Evolutionary conservation across 2,113 vertebrate species (phyloP), one percentile per base, ranked within the genome.

Genomic region (Pachypanchax playfairii): DNA sequence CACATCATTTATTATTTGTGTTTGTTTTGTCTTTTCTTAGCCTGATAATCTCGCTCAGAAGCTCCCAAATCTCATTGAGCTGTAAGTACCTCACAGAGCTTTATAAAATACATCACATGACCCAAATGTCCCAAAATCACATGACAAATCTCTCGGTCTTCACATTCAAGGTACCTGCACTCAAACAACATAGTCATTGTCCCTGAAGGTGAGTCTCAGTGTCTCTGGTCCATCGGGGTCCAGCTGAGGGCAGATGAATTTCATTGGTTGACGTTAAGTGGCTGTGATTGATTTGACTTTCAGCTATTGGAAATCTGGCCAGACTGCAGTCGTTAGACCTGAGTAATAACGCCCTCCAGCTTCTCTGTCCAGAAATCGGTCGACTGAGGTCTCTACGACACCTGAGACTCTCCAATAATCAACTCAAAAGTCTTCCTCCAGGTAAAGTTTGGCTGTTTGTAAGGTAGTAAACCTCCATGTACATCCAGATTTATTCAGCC

Each of bases 41-140:
- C 97, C 97, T 80, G 96, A 98, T 84, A 96, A 94, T 90, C 93
- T 99, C 85, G 96, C 94, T 62, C 96, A 98, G 91, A 98, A 98
- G 89, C 94, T 99, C 72, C 97, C 96, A 82, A 98, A 99, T 90
- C 93, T 99, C 54, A 94, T 98, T 84, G 96, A 99, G 91, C 85
- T 98, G 96, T 99, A 88, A 99, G 97, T 97, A 81, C 87, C 41
- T 52, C 26, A 41, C 61, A 59, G 15, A 6, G 2, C 2, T 41
- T 11, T 18, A n/a, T n/a, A n/a, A n/a, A n/a, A n/a, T n/a, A n/a
- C n/a, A n/a, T n/a, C n/a, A n/a, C n/a, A n/a, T n/a, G n/a, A n/a
- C n/a, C n/a, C n/a, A n/a, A n/a, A n/a, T n/a, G n/a, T n/a, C n/a
- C n/a, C n/a, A n/a, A n/a, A n/a, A n/a, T n/a, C n/a, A n/a, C n/a